Base-by-base conservation (phyloP, 2,888 invertebrate genomes). In the Agrotis puta region DNA sequence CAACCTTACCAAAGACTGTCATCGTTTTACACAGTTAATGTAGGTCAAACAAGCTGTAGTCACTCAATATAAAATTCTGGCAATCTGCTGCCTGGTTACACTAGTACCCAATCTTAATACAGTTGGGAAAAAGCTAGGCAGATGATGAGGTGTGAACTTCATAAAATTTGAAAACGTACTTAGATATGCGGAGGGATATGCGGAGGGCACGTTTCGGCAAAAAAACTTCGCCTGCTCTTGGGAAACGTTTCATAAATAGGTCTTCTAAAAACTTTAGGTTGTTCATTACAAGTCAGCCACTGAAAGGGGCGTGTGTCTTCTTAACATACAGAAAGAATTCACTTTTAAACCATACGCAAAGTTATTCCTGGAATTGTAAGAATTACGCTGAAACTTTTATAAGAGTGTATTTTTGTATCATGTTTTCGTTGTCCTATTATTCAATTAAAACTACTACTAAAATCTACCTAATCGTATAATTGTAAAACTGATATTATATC, bases 241-340 rank as follows among this genome's bases (percentile, higher is more conserved):
- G 24, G 50, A 27, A 59, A 64, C 39, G 48, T 68, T 13, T 43
- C 47, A 14, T 82, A 73, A 77, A 70, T 22, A 79, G 57, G 82
- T 69, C 45, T 61, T 69, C 56, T 76, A 71, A 69, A 76, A 81
- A 71, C 63, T 65, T 70, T 65, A 33, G 51, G 24, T 11, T 59
- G 62, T 64, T 76, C 64, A 59, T 75, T 70, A 75, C 43, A 50
- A 63, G 68, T 39, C 62, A 53, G 20, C 51, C 24, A 1, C 9
- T n/a, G 27, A 63, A 51, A 71, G 9, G 45, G 6, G 48, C 45
- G 50, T 33, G 24, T 47, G 64, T 68, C 65, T 20, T 7, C 48
- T 59, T 43, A 18, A 47, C 11, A 65, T 57, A 62, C 62, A 53
- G 43, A 62, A 50, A 45, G 7, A 56, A 76, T 22, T 22, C 13